Conservation (phyloP, 2,113 vertebrate genomes). For the Cygnus atratus region DNA sequence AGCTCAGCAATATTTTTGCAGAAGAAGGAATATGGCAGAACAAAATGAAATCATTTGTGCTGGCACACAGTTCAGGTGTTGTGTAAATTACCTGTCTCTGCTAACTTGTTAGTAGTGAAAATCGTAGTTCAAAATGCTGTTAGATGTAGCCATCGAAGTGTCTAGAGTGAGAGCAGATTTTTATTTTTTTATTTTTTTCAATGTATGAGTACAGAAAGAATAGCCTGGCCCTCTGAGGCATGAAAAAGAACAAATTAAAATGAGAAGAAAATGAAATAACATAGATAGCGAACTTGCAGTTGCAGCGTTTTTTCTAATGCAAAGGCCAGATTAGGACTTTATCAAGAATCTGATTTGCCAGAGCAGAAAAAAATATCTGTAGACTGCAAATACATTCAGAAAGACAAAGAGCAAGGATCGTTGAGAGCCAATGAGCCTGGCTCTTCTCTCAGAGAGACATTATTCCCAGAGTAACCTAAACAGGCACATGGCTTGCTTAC, state of each 20-base stretch:
- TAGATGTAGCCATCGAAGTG: background rate
- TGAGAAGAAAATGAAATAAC: conserved; percentile 25
- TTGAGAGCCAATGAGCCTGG: background rate
- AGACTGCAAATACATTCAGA: background rate
- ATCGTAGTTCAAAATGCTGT: background rate
- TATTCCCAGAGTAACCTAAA: background rate
- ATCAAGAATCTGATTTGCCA: conserved; percentile 27
- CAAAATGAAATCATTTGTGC: background rate
- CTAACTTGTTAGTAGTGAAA: conserved; percentile 5
- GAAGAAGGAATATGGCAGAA: background rate
- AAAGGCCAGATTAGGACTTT: conserved; percentile 13
- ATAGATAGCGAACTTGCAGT: conserved; percentile 11
- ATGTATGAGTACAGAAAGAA: background rate
- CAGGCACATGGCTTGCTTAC: background rate
- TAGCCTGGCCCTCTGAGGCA: conserved; percentile 26
- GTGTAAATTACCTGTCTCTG: background rate
- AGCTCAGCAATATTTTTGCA: background rate
- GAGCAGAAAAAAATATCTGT: conserved; percentile 22
- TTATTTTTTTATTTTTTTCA: background rate
- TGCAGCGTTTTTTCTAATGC: background rate
- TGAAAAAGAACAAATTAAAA: conserved; percentile 55
- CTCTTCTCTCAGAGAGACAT: background rate
- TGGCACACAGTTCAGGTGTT: background rate
- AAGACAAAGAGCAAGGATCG: background rate
- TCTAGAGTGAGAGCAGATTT: background rate